Evolutionary conservation across 2,113 vertebrate species (phyloP), one percentile per base, ranked within the genome.

Genomic region (Oxyruncus cristatus): DNA sequence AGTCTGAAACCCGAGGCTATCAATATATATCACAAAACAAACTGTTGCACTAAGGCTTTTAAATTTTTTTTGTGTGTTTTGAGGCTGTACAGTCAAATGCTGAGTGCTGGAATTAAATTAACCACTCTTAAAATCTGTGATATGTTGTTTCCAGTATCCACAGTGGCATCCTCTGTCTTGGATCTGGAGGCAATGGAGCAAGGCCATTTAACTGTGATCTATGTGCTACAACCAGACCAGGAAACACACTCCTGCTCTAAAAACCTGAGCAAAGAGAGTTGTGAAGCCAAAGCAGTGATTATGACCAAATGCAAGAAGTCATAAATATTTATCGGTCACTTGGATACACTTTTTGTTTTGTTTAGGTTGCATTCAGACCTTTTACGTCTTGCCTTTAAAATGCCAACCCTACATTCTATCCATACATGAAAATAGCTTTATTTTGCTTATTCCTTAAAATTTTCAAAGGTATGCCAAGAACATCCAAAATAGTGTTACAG

Each of bases 321-420:
- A 74, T 63, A 95, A 96, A 92, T 93, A 96, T 95, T 96, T 97
- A 70, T 86, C 0, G 12, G 92, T 95, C 88, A 93, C 93, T 96
- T 95, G 89, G 90, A 96, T 90, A 96, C 90, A 90, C 59, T 85
- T 95, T 86, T 58, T 88, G 67, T 76, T 95, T 96, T 80, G 33
- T 73, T 95, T 83, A 95, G 63, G 27, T 82, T 71, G 14, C 58
- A 35, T 79, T 94, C 70, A 75, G 70, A 68, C 8, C 6, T 92
- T 79, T 90, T 88, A 79, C 0, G 0, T 82, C 81, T 50, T 79
- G 58, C 53, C 50, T 74, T 70, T 80, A 41, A 83, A 93, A 92
- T 74, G 58, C 27, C 78, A 89, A 61, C 55, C 35, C n/a, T 66
- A 49, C 1, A 3, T 88, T 76, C 55, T 63, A 16, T 59, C 21